Evolutionary conservation across 2,888 invertebrate species (phyloP).

Genomic region (Drosophila seclusa): DNA sequence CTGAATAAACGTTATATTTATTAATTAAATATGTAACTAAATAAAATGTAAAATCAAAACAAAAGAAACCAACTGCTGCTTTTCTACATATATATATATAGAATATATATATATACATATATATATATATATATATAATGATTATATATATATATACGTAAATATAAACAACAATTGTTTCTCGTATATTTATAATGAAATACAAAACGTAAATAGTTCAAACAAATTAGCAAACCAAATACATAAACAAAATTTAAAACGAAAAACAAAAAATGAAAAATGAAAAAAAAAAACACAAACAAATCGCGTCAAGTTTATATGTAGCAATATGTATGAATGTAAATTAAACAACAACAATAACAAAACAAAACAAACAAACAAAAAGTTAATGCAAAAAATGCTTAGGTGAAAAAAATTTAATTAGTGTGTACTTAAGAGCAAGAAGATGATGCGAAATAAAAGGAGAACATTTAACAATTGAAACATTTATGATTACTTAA

Average conservation of each 20-base stretch:
- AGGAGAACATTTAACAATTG: slow-evolving; percentile 62
- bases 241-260: slow-evolving; percentile 63
- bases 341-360: slow-evolving; percentile 58
- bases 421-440: slow-evolving; percentile 77
- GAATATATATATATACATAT: slow-evolving; percentile 31
- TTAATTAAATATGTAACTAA: slow-evolving; percentile 75
- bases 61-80: slow-evolving; percentile 66
- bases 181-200: slow-evolving; percentile 76
- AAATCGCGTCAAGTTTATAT: slow-evolving; percentile 70
- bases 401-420: slow-evolving; percentile 80
- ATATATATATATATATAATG: slow-evolving; percentile 29
- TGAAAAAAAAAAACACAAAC: slow-evolving; percentile 29
- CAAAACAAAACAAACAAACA: slow-evolving; percentile 19
- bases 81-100: slow-evolving; percentile 67
- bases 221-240: slow-evolving; percentile 81
- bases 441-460: not conserved
- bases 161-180: slow-evolving; percentile 70
- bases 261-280: slow-evolving; percentile 28
- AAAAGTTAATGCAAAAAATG: slow-evolving; percentile 75
- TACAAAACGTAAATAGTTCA: slow-evolving; percentile 70
- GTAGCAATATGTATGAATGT: slow-evolving; percentile 72
- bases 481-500: slow-evolving; percentile 69
- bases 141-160: slow-evolving; percentile 32
- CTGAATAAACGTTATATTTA: slow-evolving; percentile 80
- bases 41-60: slow-evolving; percentile 57